Evolutionary conservation across 1,140 invertebrate species (phyloP).

Genomic region (Orius laevigatus): DNA sequence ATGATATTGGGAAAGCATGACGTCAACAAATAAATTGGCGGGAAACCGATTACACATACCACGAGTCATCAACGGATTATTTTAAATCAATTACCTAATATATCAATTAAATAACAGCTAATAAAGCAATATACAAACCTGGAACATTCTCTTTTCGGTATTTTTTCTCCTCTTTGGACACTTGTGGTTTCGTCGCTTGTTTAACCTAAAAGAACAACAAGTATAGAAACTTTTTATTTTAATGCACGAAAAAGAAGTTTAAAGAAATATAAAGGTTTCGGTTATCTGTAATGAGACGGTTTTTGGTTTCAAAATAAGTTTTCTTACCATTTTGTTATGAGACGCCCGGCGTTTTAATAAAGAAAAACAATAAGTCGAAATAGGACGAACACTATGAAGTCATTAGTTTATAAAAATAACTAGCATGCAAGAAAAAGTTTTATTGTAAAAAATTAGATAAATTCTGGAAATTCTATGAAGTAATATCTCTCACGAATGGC

Average conservation of each 20-base stretch:
- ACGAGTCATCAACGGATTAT: not conserved
- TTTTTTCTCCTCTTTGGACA: slow-evolving; percentile 6
- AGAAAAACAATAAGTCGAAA: not conserved
- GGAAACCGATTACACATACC: not conserved
- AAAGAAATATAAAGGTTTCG: not conserved
- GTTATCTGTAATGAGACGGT: not conserved
- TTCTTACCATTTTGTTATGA: not conserved
- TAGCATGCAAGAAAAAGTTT: no score
- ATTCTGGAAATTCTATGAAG: no score
- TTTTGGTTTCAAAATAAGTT: not conserved
- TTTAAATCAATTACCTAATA: not conserved
- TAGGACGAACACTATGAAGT: slow-evolving; percentile 3
- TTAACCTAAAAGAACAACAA: slow-evolving; percentile 10
- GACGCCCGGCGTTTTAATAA: slow-evolving; percentile 5
- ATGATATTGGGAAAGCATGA: no score
- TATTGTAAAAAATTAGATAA: no score
- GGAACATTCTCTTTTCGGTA: slow-evolving; percentile 5
- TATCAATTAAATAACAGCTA: not conserved
- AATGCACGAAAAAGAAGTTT: not conserved
- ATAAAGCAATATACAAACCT: not conserved
- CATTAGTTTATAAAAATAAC: no score
- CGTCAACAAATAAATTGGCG: no score
- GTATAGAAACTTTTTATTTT: not conserved
- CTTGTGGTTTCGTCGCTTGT: slow-evolving; percentile 5
- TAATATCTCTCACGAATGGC: no score